Conservation (phyloP, 2,113 vertebrate genomes). For the Neodontobutis hainanensis region DNA sequence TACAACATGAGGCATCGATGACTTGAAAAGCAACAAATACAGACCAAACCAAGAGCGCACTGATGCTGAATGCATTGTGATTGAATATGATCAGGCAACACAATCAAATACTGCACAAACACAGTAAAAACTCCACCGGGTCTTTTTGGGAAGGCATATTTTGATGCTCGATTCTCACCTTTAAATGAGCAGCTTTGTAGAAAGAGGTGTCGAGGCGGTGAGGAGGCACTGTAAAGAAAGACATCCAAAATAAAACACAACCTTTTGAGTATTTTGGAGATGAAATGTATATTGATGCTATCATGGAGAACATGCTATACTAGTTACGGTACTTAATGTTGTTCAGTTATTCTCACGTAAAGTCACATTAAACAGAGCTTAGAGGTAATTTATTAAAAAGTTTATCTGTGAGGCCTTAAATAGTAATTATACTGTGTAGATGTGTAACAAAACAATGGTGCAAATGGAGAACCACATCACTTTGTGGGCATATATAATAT, state of each 20-base stretch:
- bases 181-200: conserved; percentile 90
- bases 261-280: conserved; percentile 2
- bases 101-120: conserved; percentile 60
- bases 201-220: conserved; percentile 90
- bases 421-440: too few species aligned
- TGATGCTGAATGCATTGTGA: conserved; percentile 69
- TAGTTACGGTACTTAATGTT: too few species aligned
- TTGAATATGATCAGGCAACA: conserved; percentile 65
- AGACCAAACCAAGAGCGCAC: conserved; percentile 65
- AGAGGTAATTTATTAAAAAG: too few species aligned
- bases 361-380: too few species aligned
- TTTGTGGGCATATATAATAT: too few species aligned
- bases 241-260: conserved; percentile 21
- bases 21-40: conserved; percentile 60
- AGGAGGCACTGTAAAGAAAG: conserved; percentile 86
- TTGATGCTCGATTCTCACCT: conserved; percentile 80
- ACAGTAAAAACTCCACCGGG: conserved; percentile 34
- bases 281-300: too few species aligned
- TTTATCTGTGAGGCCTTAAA: too few species aligned
- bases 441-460: too few species aligned
- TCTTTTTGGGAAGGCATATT: conserved; percentile 7
- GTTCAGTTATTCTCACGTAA: too few species aligned
- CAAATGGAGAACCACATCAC: too few species aligned
- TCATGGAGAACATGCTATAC: too few species aligned
- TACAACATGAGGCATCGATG: conserved; percentile 70